Base-by-base conservation (phyloP, 2,888 invertebrate species). In the Gibbula magus region DNA sequence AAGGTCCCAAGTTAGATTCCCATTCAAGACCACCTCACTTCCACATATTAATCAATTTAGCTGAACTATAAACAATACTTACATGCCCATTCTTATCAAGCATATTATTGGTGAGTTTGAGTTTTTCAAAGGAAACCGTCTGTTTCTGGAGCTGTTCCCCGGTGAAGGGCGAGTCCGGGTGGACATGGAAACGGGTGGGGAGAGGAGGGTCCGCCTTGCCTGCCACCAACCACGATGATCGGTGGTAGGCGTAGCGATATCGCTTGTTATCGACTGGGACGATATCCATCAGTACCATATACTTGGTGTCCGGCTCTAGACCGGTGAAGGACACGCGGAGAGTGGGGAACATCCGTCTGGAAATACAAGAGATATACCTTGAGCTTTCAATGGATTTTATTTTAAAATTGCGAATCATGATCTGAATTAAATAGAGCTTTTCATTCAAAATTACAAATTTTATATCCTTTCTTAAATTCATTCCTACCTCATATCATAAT, bases 301-400 rank as follows among this genome's bases (percentile, higher is more conserved):
- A 99, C 22, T 88, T 87, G 1, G 91, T 89, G 70, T 93, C 95
- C 0, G 95, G 93, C 79, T 95, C 94, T 70, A 96, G 94, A 4
- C 95, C 96, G 87, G 96, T 96, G 94, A 99, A 98, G 83, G 97
- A 97, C 84, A 98, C 97, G 84, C 98, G 95, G 90, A 99, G 96
- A 86, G 98, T 98, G 86, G 99, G 99, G 94, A 99, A 99, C 99
- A 99, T 99, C 90, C 99, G 96, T 94, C 99, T 99, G 94, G 13
- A 86, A 88, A 78, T 25, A 80, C 67, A 3, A 35, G 35, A 35
- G 35, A n/a, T n/a, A n/a, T n/a, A n/a, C n/a, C n/a, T n/a, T n/a
- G n/a, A n/a, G n/a, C n/a, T n/a, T n/a, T n/a, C n/a, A n/a, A n/a
- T n/a, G n/a, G n/a, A n/a, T n/a, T n/a, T n/a, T n/a, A n/a, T n/a